Evolutionary conservation across 1,140 invertebrate genomes (phyloP), one percentile per base, ranked within the genome.

Genomic region (Bradynema listronoti): DNA sequence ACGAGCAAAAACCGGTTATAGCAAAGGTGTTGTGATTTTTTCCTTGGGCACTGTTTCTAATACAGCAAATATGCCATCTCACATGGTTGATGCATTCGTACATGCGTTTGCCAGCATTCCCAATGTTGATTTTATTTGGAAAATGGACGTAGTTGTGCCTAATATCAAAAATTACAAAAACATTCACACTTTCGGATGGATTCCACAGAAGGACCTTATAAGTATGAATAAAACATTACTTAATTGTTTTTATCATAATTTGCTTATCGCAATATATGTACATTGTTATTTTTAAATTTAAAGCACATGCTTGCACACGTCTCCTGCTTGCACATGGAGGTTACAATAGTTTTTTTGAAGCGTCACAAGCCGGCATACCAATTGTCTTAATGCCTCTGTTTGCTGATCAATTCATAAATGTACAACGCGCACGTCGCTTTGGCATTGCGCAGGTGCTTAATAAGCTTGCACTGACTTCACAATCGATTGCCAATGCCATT

Each of bases 31-130:
- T 16, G 63, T 77, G 52, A 71, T 77, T 29, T 77, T 77, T 56
- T 77, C 74, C 14, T 39, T 77, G 36, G 74, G 74, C n/a, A 78
- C 74, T 33, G 76, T 77, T 3, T 78, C 74, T 16, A 77, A 77
- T 54, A 77, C 74, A 4, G 73, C 76, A 4, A 77, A 78, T 42
- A 77, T 77, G 74, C 74, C 74, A 16, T 7, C 30, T 0, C 47
- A 65, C 7, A 76, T 76, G 73, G 58, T 64, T 34, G 43, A 75
- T 1, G 59, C 52, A n/a, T 77, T 77, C 54, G 56, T 78, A 4
- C 67, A 75, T 36, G 73, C 76, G n/a, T 77, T 77, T 57, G 64
- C 47, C 19, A 47, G 59, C 50, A 60, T 77, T 24, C 63, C 66
- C 7, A 58, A 72, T 22, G 69, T 68, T 41, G 63, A 67, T 9